Conservation (phyloP, 2,113 vertebrate species). For the Caretta caretta region DNA sequence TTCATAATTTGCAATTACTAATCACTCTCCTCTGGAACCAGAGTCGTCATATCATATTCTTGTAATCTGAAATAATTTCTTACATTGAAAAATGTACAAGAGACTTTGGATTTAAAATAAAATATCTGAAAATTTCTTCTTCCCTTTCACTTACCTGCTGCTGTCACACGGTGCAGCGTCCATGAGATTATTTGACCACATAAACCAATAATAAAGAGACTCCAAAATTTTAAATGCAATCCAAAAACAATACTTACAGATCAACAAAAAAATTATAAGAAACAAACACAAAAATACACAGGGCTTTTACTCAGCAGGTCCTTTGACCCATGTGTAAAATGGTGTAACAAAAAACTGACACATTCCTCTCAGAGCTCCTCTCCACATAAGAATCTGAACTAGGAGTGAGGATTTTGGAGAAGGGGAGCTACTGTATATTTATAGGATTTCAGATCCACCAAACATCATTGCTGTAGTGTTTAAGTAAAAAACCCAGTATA, state of each 20-base stretch:
- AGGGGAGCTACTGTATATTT: neutral
- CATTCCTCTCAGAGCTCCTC: neutral
- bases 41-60: neutral
- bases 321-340: neutral
- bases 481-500: neutral
- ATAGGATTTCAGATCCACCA: neutral
- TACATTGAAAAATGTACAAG: neutral
- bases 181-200: neutral
- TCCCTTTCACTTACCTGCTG: conserved; percentile 23
- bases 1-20: neutral
- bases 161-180: neutral
- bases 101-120: neutral
- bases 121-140: neutral
- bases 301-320: neutral
- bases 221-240: conserved; percentile 9
- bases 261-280: neutral
- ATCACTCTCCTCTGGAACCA: neutral
- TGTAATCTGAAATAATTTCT: neutral
- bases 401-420: neutral
- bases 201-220: neutral
- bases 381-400: neutral
- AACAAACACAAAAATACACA: neutral
- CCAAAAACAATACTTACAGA: neutral
- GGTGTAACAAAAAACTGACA: neutral
- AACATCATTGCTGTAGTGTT: neutral